Base-by-base conservation (phyloP, 2,113 vertebrate genomes). In the Triplophysa dalaica region DNA sequence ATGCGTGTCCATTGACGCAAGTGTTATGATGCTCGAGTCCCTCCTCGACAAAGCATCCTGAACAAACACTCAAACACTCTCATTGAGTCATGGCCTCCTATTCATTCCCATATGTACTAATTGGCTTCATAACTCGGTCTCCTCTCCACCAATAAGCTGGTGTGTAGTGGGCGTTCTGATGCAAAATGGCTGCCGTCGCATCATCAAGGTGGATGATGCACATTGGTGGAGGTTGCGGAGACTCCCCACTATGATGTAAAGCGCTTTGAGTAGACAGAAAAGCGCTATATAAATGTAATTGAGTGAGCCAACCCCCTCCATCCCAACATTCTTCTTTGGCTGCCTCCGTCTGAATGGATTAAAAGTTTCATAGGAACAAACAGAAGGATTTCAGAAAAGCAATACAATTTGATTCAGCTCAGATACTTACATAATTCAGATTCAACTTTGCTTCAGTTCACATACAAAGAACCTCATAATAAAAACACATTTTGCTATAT, bases 41-140 rank as follows among this genome's bases (percentile, higher is more conserved):
- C 26, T 29, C 26, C 3, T 29, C 26, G 43, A 43, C 50, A 77
- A 48, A 58, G 62, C 63, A 65, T 2, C 62, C 67, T 7, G 24
- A 70, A 72, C 52, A 72, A 58, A 58, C 69, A 78, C 22, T 19
- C 58, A 43, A 43, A 50, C n/a, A 14, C 65, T 73, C 54, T 60
- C 70, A 60, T 58, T 58, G 11, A 29, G 26, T 29, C 26, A 29
- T 29, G 26, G 26, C 26, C 26, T 29, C 26, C 26, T 29, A 29
- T 29, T 29, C 26, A 29, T 29, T 2, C 26, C 26, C 26, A 3
- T 29, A 29, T 29, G 26, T 29, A 29, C 26, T 29, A 29, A 29
- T 29, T 3, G 26, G 26, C 26, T 29, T 29, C 26, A 2, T 3
- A 29, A 29, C 26, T 29, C 26, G 0, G 26, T 29, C 26, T 29